Conservation (phyloP, 2,888 invertebrate genomes). For the Serripes groenlandicus region DNA sequence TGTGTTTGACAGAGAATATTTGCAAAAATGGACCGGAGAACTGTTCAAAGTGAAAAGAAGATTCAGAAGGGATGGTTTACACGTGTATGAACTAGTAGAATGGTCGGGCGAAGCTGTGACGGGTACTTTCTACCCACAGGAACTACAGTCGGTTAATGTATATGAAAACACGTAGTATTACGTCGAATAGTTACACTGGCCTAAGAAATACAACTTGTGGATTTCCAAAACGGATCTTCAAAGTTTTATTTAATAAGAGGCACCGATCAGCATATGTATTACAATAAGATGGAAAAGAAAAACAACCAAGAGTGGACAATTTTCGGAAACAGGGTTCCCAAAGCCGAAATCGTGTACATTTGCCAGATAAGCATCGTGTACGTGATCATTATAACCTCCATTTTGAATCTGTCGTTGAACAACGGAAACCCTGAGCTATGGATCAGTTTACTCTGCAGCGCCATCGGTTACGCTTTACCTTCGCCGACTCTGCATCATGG, state of each 20-base stretch:
- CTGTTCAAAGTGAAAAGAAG: slow-evolving; percentile 45
- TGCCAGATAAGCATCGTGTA: slow-evolving; percentile 51
- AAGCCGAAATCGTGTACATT: slow-evolving; percentile 59
- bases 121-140: slow-evolving; percentile 52
- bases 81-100: slow-evolving; percentile 39
- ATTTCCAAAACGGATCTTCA: slow-evolving; percentile 13
- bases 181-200: slow-evolving; percentile 64
- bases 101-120: slow-evolving; percentile 47
- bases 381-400: slow-evolving; percentile 46
- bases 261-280: background rate
- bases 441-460: slow-evolving; percentile 44
- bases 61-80: slow-evolving; percentile 39
- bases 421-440: slow-evolving; percentile 33
- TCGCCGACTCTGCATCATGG: slow-evolving; percentile 13
- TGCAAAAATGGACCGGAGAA: slow-evolving; percentile 61
- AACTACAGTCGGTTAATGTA: slow-evolving; percentile 51
- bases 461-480: slow-evolving; percentile 29
- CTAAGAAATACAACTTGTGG: slow-evolving; percentile 54
- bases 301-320: slow-evolving; percentile 31
- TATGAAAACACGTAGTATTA: slow-evolving; percentile 38
- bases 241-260: background rate
- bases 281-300: background rate
- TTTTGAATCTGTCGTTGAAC: slow-evolving; percentile 39
- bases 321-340: slow-evolving; percentile 37
- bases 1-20: slow-evolving; percentile 60